Conservation (phyloP, 2,113 vertebrate species). For the Aspidoscelis tigris region DNA sequence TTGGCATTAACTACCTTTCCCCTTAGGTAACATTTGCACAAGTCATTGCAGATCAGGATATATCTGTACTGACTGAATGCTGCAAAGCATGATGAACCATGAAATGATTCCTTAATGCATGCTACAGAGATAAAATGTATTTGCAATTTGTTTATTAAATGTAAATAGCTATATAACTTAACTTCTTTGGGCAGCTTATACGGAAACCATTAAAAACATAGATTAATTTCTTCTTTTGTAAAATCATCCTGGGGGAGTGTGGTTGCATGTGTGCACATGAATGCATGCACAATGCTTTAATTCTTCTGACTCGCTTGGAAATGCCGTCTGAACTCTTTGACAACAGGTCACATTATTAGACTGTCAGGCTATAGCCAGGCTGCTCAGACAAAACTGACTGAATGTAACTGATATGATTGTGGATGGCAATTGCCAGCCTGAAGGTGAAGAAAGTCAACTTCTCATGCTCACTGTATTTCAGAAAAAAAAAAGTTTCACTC, state of each 20-base stretch:
- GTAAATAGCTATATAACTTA: no score
- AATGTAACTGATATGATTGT: constrained; percentile 61
- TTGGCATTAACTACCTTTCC: background rate
- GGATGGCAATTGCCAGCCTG: constrained; percentile 64
- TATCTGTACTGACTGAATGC: background rate
- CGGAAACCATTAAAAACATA: no score
- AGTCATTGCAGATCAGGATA: background rate
- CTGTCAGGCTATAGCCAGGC: constrained; percentile 47
- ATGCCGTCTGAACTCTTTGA: constrained; percentile 25
- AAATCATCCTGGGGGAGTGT: background rate
- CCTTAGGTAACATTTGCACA: background rate
- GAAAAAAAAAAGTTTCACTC: constrained; percentile 50
- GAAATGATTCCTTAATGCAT: background rate
- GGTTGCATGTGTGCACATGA: background rate
- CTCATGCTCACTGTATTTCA: constrained; percentile 46
- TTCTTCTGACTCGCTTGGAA: constrained; percentile 29
- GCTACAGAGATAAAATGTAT: constrained; percentile 12
- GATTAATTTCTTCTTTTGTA: no score
- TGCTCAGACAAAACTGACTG: constrained; percentile 48
- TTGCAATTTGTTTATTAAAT: background rate
- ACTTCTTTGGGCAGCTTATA: no score
- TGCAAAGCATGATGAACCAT: background rate
- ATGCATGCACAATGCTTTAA: background rate
- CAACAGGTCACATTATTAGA: constrained; percentile 50
- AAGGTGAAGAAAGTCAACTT: constrained; percentile 62